Percentiles rank a stretch among this genome's conserved stretches.
These are phyloP conservation scores for Brachystomella parvula DNA, from an alignment of 1,140 invertebrate genomes.

Conservation along the genomic window DNA sequence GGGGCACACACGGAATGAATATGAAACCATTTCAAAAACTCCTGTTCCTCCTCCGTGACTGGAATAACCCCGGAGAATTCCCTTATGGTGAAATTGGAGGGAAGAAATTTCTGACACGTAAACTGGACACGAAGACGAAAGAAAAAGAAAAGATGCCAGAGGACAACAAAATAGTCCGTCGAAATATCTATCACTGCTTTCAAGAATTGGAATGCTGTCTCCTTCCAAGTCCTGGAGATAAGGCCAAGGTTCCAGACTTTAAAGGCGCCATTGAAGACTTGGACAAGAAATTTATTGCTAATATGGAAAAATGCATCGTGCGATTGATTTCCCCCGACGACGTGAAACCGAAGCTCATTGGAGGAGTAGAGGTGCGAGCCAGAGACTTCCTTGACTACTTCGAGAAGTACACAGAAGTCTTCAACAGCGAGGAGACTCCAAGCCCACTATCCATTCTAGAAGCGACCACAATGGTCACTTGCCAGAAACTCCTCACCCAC, in stretches of 20 bases:
- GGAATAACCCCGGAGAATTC: constrained; percentile 25
- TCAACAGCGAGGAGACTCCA: constrained; percentile 10
- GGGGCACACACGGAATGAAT: neutral
- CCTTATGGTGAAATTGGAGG: constrained; percentile 26
- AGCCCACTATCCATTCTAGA: constrained; percentile 10
- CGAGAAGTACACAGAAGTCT: constrained; percentile 14
- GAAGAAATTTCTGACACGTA: constrained; percentile 16
- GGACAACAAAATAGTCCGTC: constrained; percentile 1
- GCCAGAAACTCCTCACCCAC: neutral
- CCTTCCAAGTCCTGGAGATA: constrained; percentile 21
- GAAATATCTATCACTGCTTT: constrained; percentile 15
- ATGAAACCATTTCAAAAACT: constrained; percentile 25
- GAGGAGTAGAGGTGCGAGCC: neutral
- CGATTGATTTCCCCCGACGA: constrained; percentile 7
- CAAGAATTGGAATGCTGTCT: constrained; percentile 23
- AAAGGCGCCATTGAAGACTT: constrained; percentile 13
- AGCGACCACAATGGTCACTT: constrained; percentile 3
- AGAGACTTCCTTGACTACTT: neutral
- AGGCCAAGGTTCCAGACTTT: constrained; percentile 3
- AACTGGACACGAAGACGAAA: constrained; percentile 17
- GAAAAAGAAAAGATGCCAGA: neutral
- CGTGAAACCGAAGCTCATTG: neutral
- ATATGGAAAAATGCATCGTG: constrained; percentile 15
- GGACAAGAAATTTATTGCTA: constrained; percentile 7
- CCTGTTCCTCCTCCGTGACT: constrained; percentile 29